A percentile compares a stretch with the other conserved stretches of the same genome.
These are phyloP conservation scores for Drosophila mettleri DNA, from an alignment of 2,888 invertebrate species.

Conservation along the genomic window DNA sequence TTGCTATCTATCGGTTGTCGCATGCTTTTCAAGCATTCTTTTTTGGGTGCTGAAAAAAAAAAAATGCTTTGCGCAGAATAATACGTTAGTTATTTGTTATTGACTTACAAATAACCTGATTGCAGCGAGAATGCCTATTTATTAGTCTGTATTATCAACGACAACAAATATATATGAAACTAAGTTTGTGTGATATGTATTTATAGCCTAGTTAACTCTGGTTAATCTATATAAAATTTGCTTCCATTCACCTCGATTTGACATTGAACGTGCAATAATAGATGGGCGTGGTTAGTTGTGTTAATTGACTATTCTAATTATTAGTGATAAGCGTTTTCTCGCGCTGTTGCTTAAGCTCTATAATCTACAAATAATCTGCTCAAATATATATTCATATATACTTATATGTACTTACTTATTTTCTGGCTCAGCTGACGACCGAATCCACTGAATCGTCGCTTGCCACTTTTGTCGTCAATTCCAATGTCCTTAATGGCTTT, in stretches of 20 bases:
- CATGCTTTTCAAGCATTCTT: neutral
- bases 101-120: conserved; percentile 44
- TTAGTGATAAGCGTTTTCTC: neutral
- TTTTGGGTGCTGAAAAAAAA: conserved; percentile 25
- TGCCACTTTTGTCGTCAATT: neutral
- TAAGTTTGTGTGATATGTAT: neutral
- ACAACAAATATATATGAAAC: neutral
- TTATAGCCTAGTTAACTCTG: neutral
- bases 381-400: neutral
- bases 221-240: conserved; percentile 5
- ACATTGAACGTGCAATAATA: conserved; percentile 50
- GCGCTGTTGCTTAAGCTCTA: neutral
- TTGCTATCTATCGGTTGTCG: neutral
- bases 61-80: conserved; percentile 1
- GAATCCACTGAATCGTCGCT: neutral
- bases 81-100: neutral
- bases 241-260: conserved; percentile 59
- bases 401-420: conserved; percentile 37
- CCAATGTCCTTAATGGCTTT: neutral
- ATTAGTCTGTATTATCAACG: conserved; percentile 34
- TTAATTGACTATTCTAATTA: neutral
- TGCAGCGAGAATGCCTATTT: neutral
- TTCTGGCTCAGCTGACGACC: conserved; percentile 8
- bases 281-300: conserved; percentile 2
- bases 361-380: neutral